Base-by-base conservation (phyloP, 1,140 invertebrate genomes). In the Chrysomallon squamiferum region DNA sequence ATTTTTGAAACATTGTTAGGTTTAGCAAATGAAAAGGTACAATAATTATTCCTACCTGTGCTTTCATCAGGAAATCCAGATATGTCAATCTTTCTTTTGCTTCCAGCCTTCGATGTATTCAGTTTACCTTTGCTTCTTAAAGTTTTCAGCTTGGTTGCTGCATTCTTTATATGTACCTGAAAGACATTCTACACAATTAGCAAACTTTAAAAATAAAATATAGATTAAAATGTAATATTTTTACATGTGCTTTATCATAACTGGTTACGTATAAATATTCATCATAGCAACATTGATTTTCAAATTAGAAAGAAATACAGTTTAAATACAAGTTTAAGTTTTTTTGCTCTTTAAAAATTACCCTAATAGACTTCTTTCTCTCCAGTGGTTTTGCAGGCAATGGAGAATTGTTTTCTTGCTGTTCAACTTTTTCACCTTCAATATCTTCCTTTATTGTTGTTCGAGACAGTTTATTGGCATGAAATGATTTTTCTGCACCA, bases 401-500 rank as follows among this genome's bases (percentile, higher is more conserved):
- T 11, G 59, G 60, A 25, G 47, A 62, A 35, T 73, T 65, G 18
- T 60, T 69, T 33, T 68, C 65, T 22, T 65, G 50, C 4, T 61
- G 56, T 52, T 66, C 62, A 49, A 65, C 41, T 50, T 27, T 25
- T 60, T 49, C 49, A 29, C 45, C 49, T 54, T 27, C 29, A 13
- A 59, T 49, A 32, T 49, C 57, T 59, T 57, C 64, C 50, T 66
- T 66, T 18, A 69, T 15, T 13, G 56, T 33, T 25, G 58, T 50
- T 47, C 73, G 68, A 56, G 72, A 75, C 27, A 64, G 72, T 57
- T 73, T 78, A 56, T 72, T 77, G 45, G 69, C 65, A 62, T 72
- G 50, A 43, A 74, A 77, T 57, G 73, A 76, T 59, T 70, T 79
- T 41, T 81, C 79, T 20, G 81, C 79, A 18, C 81, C 82, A 73